Conservation (phyloP, 2,797 vertebrate genomes). For the Fistularia commersonii region DNA sequence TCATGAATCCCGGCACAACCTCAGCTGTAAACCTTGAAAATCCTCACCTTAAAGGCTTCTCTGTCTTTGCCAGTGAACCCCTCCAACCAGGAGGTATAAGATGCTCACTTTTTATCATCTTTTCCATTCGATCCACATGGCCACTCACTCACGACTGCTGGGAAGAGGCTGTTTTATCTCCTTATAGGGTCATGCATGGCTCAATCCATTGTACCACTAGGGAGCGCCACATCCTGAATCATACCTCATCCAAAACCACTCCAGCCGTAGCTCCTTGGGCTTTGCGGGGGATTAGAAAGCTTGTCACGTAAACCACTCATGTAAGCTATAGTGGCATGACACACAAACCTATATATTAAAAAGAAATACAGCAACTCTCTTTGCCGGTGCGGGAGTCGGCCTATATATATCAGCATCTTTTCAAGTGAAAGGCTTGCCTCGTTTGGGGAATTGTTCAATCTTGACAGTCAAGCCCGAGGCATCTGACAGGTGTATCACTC, state of each 20-base stretch:
- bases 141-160: slow-evolving; percentile 1
- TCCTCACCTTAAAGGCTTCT: no score
- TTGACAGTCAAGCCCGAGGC: no score
- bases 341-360: slow-evolving; percentile 52
- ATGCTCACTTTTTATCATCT: not conserved
- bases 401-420: no score
- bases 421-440: no score
- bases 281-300: slow-evolving; percentile 45
- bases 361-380: slow-evolving; percentile 7
- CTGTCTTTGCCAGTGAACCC: no score
- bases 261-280: slow-evolving; percentile 18
- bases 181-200: slow-evolving; percentile 3
- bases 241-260: not conserved
- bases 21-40: no score
- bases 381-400: not conserved
- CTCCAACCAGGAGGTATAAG: no score
- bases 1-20: no score
- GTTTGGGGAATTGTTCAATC: no score
- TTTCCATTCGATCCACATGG: slow-evolving; percentile 16
- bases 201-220: slow-evolving; percentile 31
- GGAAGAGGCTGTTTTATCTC: slow-evolving; percentile 1
- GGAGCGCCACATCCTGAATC: slow-evolving; percentile 31
- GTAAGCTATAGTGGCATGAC: slow-evolving; percentile 32
- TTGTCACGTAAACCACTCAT: slow-evolving; percentile 43
- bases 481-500: no score